Conservation (phyloP, 2,113 vertebrate genomes). For the Callipepla californica region DNA sequence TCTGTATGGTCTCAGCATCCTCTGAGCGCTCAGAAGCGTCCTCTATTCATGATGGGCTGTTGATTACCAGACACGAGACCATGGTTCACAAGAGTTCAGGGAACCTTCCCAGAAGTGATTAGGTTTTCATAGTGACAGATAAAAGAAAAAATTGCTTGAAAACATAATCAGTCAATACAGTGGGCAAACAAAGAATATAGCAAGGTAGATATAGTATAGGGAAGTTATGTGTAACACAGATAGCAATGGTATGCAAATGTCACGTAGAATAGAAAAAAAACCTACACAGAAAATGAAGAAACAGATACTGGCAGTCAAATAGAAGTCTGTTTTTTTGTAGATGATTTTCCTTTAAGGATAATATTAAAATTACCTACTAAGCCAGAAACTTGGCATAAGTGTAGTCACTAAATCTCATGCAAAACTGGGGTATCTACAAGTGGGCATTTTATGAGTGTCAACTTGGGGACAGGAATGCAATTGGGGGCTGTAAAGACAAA, state of each 20-base stretch:
- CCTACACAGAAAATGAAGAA: background rate
- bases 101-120: background rate
- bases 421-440: background rate
- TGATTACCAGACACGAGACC: background rate
- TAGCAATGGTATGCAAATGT: background rate
- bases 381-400: background rate
- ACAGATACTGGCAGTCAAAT: background rate
- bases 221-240: background rate
- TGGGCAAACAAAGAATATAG: constrained; percentile 10
- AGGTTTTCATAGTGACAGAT: background rate
- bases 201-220: background rate
- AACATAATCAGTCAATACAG: background rate
- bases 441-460: background rate
- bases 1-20: background rate
- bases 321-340: background rate
- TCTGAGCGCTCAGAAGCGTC: background rate
- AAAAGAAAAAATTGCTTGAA: background rate
- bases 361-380: background rate
- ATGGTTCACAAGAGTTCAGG: background rate
- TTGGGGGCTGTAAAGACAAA: background rate
- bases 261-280: background rate
- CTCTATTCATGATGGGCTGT: background rate
- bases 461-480: background rate
- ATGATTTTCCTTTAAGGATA: background rate
- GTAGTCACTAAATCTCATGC: background rate